Percentiles rank a stretch among this genome's conserved stretches.
phyloP scores from a whole-genome alignment of 2,797 vertebrate species.

The Eulemur albifrons region DNA sequence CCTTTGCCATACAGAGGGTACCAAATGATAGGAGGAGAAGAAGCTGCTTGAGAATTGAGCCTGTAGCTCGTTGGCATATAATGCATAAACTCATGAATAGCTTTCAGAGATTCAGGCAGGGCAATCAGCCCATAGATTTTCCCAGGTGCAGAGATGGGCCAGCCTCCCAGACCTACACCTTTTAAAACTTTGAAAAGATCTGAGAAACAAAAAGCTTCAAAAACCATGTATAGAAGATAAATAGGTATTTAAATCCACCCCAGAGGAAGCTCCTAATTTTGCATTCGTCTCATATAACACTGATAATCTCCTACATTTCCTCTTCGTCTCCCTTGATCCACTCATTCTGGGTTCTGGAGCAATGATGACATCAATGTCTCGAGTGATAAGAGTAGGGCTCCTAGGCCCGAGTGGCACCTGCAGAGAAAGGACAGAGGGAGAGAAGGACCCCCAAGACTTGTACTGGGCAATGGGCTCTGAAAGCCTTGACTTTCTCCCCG shows the following conservation, averaged over 20 bases:
- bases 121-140: neutral
- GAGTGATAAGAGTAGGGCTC: neutral
- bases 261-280: neutral
- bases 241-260: neutral
- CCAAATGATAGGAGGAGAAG: neutral
- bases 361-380: neutral
- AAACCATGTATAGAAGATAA: neutral
- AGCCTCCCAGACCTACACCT: neutral
- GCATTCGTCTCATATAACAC: neutral
- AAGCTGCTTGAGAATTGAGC: neutral
- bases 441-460: neutral
- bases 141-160: neutral
- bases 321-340: neutral
- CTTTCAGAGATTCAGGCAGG: neutral
- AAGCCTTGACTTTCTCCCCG: neutral
- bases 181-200: neutral
- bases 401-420: neutral
- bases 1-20: neutral
- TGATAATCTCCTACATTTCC: neutral
- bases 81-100: neutral
- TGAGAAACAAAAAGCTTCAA: neutral
- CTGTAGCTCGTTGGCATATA: too few species aligned
- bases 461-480: neutral
- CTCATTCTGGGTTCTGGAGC: neutral
- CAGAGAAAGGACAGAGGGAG: neutral